These are phyloP conservation scores for Columba guinea DNA, from an alignment of 2,797 vertebrate genomes.

Conservation along the genomic window DNA sequence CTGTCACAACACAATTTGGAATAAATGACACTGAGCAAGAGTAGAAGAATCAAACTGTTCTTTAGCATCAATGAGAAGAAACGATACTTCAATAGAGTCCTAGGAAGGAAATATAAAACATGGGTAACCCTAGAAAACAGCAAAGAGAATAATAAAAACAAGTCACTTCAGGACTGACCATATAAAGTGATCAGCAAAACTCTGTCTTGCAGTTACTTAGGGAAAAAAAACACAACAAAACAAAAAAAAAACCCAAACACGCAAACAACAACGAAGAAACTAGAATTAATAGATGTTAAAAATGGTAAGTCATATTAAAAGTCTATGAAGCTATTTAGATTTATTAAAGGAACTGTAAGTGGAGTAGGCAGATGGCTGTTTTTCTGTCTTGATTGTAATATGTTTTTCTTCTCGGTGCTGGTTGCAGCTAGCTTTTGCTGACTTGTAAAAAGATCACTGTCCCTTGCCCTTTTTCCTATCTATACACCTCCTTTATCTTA, in stretches of 20 bases:
- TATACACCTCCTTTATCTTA: conserved; percentile 3
- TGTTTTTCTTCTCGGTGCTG: not conserved
- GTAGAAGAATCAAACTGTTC: not conserved
- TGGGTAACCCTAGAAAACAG: not conserved
- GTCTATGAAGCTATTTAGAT: not conserved
- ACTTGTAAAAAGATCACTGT: not conserved
- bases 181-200: not conserved
- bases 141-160: not conserved
- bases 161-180: not conserved
- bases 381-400: not conserved
- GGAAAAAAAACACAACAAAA: too few relatives aligned
- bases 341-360: not conserved
- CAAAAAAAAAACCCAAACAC: too few relatives aligned
- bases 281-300: not conserved
- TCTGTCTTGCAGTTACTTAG: not conserved
- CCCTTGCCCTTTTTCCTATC: conserved; percentile 20
- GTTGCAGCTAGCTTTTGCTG: not conserved
- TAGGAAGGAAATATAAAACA: not conserved
- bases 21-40: not conserved
- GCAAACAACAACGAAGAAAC: not conserved
- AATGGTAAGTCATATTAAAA: not conserved
- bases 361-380: not conserved
- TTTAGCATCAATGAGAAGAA: not conserved
- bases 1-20: not conserved
- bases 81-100: not conserved